Base-by-base conservation (phyloP, 2,113 vertebrate species). In the Eudyptes chrysolophus region DNA sequence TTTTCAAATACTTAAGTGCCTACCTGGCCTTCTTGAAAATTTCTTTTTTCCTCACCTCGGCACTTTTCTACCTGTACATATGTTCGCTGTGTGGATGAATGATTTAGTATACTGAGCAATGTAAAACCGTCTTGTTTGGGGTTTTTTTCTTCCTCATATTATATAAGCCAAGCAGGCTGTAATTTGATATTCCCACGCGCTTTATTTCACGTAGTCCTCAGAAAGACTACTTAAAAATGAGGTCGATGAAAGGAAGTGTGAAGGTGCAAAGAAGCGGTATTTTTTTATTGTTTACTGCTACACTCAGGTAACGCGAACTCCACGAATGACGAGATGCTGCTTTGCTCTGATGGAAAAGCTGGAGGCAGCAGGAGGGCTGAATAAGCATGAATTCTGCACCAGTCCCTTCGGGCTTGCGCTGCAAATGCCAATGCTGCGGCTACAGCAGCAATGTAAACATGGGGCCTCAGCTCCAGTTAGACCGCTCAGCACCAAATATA, bases 1-100 rank as follows among this genome's bases (percentile, higher is more conserved):
- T 87, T 95, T 78, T 89, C 72, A 91, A 78, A 95, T 32, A 79
- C 54, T 89, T n/a, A 94, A 91, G 65, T 94, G 91, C 88, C 95
- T 97, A 92, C 44, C 78, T 87, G 75, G 79, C 76, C 80, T 92
- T 72, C 92, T 65, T 76, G 84, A 94, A 74, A 96, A 69, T 32
- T 27, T 71, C 22, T 62, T 49, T 54, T 55, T 89, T 51, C 61
- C 71, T 84, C 61, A 64, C 87, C 87, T 92, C 11, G 32, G 93
- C 95, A 92, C 55, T 85, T 75, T 86, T 89, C 61, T 97, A 93
- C 90, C 84, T 88, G 84, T 81, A 80, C 89, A 78, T 75, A 78
- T 93, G 94, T 66, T 95, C 10, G 3, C 66, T 49, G 74, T 4
- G 80, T 91, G 89, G 94, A 90, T 92, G 77, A 93, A 69, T 42